Evolutionary conservation across 2,113 vertebrate genomes (phyloP), one percentile per base, ranked within the genome.

Genomic region (Pogona vitticeps): DNA sequence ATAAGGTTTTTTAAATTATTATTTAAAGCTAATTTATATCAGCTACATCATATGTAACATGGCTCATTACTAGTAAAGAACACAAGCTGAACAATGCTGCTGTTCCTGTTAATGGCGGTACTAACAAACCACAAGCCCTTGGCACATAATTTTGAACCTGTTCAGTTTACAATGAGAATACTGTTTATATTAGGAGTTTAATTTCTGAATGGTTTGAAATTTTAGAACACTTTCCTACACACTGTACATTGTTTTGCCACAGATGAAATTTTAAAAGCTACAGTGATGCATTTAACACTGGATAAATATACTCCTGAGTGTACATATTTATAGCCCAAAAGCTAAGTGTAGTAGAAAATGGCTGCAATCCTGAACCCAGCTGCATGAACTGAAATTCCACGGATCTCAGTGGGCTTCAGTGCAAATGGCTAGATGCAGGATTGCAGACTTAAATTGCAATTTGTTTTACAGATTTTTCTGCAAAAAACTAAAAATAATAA

Each of bases 131-230:
- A 94, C 90, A 88, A 93, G 95, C 92, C 92, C 95, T 97, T 96
- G 96, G 95, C 96, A 96, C 95, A 96, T 94, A 91, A 90, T 92
- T 80, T 92, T 94, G 92, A 97, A 96, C 92, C 95, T 94, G 84
- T 95, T 97, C 92, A 88, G 96, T 97, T 97, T 97, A 97, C 96
- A 96, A 93, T 84, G 89, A 95, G 90, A 89, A 94, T 95, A 92
- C 95, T 96, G 94, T 97, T 95, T 95, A 94, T 95, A 96, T 78
- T 96, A 95, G 94, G 82, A 40, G 85, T 95, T 96, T 95, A 89
- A 92, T 95, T 96, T 96, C 95, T 93, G 94, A 93, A 93, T 96
- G 94, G 92, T 94, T 94, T 89, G 91, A 93, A 94, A 94, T 96
- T 95, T 96, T 96, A 96, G 94, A 90, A 91, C 1, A 0, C 86